Evolutionary conservation across 2,888 invertebrate species (phyloP).

Genomic region (Punctoribates punctum): DNA sequence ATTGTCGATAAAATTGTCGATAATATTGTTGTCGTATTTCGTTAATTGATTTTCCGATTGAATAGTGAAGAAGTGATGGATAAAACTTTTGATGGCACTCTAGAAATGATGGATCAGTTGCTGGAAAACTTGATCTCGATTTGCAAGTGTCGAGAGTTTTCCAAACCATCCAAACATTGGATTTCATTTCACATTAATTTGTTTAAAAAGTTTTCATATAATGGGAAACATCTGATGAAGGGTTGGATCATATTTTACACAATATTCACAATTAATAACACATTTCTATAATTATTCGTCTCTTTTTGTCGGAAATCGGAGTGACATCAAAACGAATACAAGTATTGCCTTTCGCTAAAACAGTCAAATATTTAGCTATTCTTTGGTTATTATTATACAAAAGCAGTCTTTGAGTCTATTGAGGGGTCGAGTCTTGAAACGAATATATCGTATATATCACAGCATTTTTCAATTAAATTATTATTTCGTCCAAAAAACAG

Average conservation of each 20-base stretch:
- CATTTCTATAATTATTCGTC: neutral
- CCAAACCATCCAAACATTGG: constrained; percentile 15
- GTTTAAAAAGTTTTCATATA: neutral
- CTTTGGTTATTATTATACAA: constrained; percentile 33
- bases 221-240: constrained; percentile 25
- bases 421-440: neutral
- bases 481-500: constrained; percentile 1
- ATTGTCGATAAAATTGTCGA: neutral
- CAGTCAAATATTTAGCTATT: constrained; percentile 27
- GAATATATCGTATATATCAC: constrained; percentile 19
- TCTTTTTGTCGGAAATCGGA: neutral
- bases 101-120: neutral
- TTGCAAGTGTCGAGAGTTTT: neutral
- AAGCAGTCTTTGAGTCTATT: constrained; percentile 29
- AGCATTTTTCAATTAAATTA: neutral
- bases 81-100: constrained; percentile 28
- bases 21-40: neutral
- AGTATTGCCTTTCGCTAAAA: constrained; percentile 25
- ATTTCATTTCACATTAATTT: neutral
- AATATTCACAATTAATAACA: constrained; percentile 25
- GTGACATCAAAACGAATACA: neutral
- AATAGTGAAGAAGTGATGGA: neutral
- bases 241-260: constrained; percentile 8
- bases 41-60: neutral
- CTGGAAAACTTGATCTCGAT: neutral